Base-by-base conservation (phyloP, 2,797 vertebrate species). In the Huso huso region DNA sequence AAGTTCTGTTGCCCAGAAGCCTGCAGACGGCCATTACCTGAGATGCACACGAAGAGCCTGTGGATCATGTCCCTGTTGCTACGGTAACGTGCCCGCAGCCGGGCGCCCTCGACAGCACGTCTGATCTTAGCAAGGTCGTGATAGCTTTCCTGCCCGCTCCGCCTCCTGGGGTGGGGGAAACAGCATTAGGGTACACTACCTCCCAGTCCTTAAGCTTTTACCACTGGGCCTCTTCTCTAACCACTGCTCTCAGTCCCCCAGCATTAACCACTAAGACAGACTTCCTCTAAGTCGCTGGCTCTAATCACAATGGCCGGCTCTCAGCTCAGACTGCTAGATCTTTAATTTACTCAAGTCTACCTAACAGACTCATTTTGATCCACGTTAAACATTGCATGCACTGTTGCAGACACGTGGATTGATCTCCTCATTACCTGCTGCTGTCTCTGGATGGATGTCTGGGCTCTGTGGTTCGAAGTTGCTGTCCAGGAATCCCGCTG, bases 41-140 rank as follows among this genome's bases (percentile, higher is more conserved):
- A 85, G 69, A 89, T 82, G 72, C 84, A 88, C 65, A 89, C 82
- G 0, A 89, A 88, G 48, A 89, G 79, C 2, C 82, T 80, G 71
- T 89, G 86, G 59, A 89, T 71, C 85, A 88, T 85, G 70, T 86
- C 84, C 51, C 70, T 73, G 66, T 77, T 75, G 76, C 74, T 86
- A 70, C 70, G 75, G 72, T 87, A 88, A 13, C 67, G 75, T 6
- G 80, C 73, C 10, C 83, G 77, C 65, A 87, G 68, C 23, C 23
- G 23, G 23, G 23, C 23, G 2, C 23, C 23, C 23, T 37, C 23
- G 2, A 37, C 23, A 37, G 11, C 9, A 8, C 53, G 48, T 48
- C 62, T 66, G 6, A 23, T 55, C 6, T 49, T 12, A 6, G 48
- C 48, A 48, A 6, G 8, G 10, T 23, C 8, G 1, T 37, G 15